Evolutionary conservation across 2,113 vertebrate genomes (phyloP), one percentile per base, ranked within the genome.

Genomic region (Burhinus oedicnemus): DNA sequence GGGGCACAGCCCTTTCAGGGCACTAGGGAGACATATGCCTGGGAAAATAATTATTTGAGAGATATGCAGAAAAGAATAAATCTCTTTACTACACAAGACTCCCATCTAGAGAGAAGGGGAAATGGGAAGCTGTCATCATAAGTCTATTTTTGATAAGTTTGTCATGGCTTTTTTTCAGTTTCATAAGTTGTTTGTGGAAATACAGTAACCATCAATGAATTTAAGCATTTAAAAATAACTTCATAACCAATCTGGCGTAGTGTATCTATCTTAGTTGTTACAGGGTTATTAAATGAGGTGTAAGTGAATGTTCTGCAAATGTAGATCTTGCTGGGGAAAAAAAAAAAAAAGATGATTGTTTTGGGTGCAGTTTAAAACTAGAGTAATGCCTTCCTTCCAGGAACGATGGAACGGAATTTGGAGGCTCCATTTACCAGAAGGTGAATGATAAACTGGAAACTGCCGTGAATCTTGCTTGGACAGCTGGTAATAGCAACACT

Each of bases 351-450:
- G 5, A 3, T n/a, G 2, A 25, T 47, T 84, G n/a, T 51, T 91
- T 71, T 15, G 64, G 26, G 16, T 62, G n/a, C 49, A 30, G 51
- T 78, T 94, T 72, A 51, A 72, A 81, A 89, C 70, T 7, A 49
- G 36, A 40, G 29, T 58, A 52, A 80, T 94, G 15, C 90, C 19
- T 90, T 97, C 86, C 79, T 97, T 94, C 95, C 87, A 99, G 99
- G 95, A 99, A 99, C 7, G 99, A 99, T 17, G 99, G 99, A 38
- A 99, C 99, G 1, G 99, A 99, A 95, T 99, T 99, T 88, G 99
- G 99, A 0, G 99, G 99, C 80, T 99, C 99, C 93, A 99, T 99
- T 98, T 99, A 99, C 97, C 99, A 99, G 98, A 99, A 99, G 94
- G 99, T 99, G 96, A 99, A 99, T 49, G 98, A 99, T 64, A 98